Evolutionary conservation across 2,113 vertebrate genomes (phyloP), one percentile per base, ranked within the genome.

Genomic region (Dolichallabes microphthalmus): DNA sequence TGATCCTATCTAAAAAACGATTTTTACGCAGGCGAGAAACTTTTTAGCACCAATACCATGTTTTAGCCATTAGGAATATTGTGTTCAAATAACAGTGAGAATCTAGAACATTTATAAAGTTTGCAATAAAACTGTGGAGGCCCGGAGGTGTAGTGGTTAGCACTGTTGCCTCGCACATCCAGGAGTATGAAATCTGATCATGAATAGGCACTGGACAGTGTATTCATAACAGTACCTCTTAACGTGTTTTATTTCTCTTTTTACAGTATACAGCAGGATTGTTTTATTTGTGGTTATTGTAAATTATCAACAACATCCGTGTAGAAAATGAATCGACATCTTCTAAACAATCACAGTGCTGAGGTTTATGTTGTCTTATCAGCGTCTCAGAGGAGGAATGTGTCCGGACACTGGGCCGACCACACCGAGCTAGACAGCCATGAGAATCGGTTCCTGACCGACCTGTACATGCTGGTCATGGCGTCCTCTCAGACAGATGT

Each of bases 401-500:
- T 93, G 19, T 64, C 90, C 25, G 89, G 91, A 17, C 92, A 92
- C 19, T 84, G 89, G 83, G 93, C 85, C 12, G 96, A 97, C 2
- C 93, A 89, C n/a, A 92, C 94, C 73, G 96, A 96, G 9, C 93
- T 94, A 7, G 95, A 97, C 84, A 97, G 96, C 87, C 96, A 96
- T 0, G 97, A 97, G 63, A 92, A 92, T 60, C 95, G 97, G 90
- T 99, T 97, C 89, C 90, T 98, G 88, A 94, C 95, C 2, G 98
- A 99, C 90, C 90, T 98, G 69, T 92, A 98, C 82, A 94, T 98
- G 85, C 90, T 99, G 76, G 96, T 96, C 0, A 94, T 99, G 2
- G 97, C 97, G 0, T 96, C 97, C 0, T 97, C 97, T 0, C 97
- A 99, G 86, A 91, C 93, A 5, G 97, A 98, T 86, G 88, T 99